Evolutionary conservation across 2,888 invertebrate genomes (phyloP), one percentile per base, ranked within the genome.

Genomic region (Lasioglossum oenotherae): DNA sequence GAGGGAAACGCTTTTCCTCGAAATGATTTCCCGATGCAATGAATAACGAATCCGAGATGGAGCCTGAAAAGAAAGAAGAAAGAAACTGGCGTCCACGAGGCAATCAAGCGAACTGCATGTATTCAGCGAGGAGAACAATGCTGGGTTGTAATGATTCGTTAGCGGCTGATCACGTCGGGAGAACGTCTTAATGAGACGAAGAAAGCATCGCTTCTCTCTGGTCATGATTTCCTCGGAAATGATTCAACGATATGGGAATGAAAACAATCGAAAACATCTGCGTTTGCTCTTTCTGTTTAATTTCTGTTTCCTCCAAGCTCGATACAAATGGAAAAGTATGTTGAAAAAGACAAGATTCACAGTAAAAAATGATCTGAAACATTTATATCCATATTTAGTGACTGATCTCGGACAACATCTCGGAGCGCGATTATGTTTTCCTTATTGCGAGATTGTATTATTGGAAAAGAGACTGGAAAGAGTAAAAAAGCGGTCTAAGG

Each of bases 141-240:
- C 27, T 23, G 49, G 23, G 49, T 64, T n/a, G 74, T 69, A 82
- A 82, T 82, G 69, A 67, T 46, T 79, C 78, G 74, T 82, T 82
- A 79, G 49, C n/a, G 27, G 31, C 46, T 44, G 64, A 81, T 77
- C 72, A n/a, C 57, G n/a, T 6, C 16, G 14, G 35, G 6, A 41
- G 41, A 46, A 31, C 44, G 44, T 46, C 64, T 78, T 78, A 74
- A 78, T 57, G 10, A 82, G 27, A 3, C n/a, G n/a, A 82, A 38
- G 31, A 46, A 71, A 60, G 44, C 44, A n/a, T 78, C 46, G 73
- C n/a, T 19, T 46, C 44, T 23, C 44, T 44, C 8, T 16, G 19
- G 10, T 14, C 16, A 27, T 3, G 6, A 19, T 53, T 82, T 78
- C 67, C 57, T 2, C 12, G 76, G 41, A 41, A 16, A 41, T 12